Evolutionary conservation across 2,888 invertebrate genomes (phyloP).

Genomic region (Melanostoma mellinum): DNA sequence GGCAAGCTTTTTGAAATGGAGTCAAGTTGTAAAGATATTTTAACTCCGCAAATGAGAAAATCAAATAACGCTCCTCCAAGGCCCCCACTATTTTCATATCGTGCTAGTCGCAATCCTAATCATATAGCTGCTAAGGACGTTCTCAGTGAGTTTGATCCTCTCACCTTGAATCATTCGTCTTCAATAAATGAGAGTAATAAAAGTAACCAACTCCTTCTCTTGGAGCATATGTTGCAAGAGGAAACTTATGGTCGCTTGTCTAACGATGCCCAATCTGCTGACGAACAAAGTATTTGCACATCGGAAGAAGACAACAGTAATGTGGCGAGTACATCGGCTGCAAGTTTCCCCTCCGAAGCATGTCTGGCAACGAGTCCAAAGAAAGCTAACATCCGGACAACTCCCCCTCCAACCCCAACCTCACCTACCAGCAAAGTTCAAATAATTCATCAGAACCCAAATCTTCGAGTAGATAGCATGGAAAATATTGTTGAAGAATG

Average conservation of each 20-base stretch:
- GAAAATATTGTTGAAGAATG: constrained; percentile 78
- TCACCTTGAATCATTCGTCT: constrained; percentile 78
- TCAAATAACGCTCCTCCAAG: constrained; percentile 74
- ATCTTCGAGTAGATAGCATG: constrained; percentile 78
- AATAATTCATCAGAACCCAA: constrained; percentile 80
- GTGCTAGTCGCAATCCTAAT: constrained; percentile 40
- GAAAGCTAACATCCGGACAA: constrained; percentile 24
- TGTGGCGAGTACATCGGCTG: constrained; percentile 58
- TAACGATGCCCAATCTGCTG: constrained; percentile 77
- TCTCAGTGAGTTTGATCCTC: constrained; percentile 89
- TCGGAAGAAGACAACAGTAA: constrained; percentile 81
- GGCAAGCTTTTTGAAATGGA: constrained; percentile 80
- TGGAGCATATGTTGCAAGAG: constrained; percentile 87
- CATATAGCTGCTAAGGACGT: constrained; percentile 82
- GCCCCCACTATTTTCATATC: constrained; percentile 47
- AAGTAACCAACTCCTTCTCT: constrained; percentile 85
- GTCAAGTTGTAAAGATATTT: constrained; percentile 76
- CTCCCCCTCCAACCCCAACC: constrained; percentile 42
- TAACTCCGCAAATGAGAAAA: constrained; percentile 76
- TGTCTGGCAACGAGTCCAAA: constrained; percentile 50
- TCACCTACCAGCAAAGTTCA: constrained; percentile 73
- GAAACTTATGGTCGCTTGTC: constrained; percentile 86
- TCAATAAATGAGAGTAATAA: constrained; percentile 79
- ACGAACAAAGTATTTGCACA: constrained; percentile 83
- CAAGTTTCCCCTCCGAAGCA: constrained; percentile 22